phyloP scores from a whole-genome alignment of 2,888 invertebrate species.

The Spisula subtruncata region DNA sequence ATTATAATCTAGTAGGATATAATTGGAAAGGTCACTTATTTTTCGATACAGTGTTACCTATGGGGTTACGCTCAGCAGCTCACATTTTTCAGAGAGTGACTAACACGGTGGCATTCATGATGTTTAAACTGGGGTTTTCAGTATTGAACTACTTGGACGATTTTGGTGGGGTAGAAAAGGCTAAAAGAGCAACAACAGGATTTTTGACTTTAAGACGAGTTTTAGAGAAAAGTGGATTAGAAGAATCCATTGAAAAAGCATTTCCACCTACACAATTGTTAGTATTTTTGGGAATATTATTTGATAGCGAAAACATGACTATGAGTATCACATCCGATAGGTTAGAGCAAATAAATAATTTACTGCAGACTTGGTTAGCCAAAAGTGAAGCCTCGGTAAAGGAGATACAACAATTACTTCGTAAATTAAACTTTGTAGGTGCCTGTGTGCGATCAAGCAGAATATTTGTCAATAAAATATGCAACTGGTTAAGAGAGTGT shows the following conservation, averaged over 20 bases:
- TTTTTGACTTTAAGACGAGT: conserved; percentile 13
- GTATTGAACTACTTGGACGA: conserved; percentile 47
- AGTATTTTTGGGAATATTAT: conserved; percentile 42
- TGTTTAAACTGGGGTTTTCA: conserved; percentile 30
- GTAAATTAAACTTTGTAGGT: conserved; percentile 35
- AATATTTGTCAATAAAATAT: conserved; percentile 22
- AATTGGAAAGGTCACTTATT: conserved; percentile 4
- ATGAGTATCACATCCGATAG: conserved; percentile 39
- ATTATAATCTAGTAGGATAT: conserved; percentile 29
- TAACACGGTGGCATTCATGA: conserved; percentile 39
- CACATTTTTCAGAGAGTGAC: conserved; percentile 48
- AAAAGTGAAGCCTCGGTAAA: conserved; percentile 41
- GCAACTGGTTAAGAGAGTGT: conserved; percentile 13
- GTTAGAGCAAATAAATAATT: conserved; percentile 30
- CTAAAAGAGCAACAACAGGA: conserved; percentile 22
- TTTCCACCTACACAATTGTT: conserved; percentile 12
- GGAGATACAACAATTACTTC: conserved; percentile 45
- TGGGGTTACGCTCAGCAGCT: conserved; percentile 36
- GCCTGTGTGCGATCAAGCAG: conserved; percentile 41
- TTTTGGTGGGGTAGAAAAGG: background rate
- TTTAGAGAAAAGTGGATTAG: conserved; percentile 41
- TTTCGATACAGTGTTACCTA: conserved; percentile 25
- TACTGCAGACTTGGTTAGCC: conserved; percentile 43
- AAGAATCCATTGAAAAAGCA: conserved; percentile 36
- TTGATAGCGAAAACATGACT: conserved; percentile 38